Evolutionary conservation across 1,140 invertebrate genomes (phyloP).

Genomic region (Heliconius himera): DNA sequence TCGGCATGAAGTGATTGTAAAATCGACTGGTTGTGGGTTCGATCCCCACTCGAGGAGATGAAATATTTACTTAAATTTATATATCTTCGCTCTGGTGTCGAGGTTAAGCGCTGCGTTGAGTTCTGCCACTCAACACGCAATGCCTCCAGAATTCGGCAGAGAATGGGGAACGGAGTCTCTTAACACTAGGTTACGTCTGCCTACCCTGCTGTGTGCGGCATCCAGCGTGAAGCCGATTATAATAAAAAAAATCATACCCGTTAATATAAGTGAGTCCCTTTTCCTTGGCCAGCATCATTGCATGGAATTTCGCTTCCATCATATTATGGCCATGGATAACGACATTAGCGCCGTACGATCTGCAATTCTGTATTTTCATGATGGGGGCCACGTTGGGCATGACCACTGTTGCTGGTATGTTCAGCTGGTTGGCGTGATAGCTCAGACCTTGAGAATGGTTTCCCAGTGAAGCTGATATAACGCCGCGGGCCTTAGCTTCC

Average conservation of each 20-base stretch:
- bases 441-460: slow-evolving; percentile 94
- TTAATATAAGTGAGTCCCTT: slow-evolving; percentile 91
- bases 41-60: too few species aligned
- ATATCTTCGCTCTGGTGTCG: too few species aligned
- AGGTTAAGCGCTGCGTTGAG: too few species aligned
- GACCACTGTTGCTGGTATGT: slow-evolving; percentile 94
- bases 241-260: slow-evolving; percentile 82
- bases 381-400: slow-evolving; percentile 96
- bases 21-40: too few species aligned
- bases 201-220: too few species aligned
- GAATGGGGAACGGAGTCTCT: too few species aligned
- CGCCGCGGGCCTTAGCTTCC: slow-evolving; percentile 88
- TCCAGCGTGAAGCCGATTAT: too few species aligned
- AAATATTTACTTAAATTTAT: too few species aligned
- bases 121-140: too few species aligned
- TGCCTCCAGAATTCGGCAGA: too few species aligned
- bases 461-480: slow-evolving; percentile 95
- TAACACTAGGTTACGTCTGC: too few species aligned
- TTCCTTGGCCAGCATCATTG: slow-evolving; percentile 88
- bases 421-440: slow-evolving; percentile 92
- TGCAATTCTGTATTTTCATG: slow-evolving; percentile 96
- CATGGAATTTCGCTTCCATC: slow-evolving; percentile 91
- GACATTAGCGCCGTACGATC: slow-evolving; percentile 91
- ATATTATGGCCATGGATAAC: slow-evolving; percentile 93
- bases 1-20: too few species aligned